A percentile compares a stretch with the other conserved stretches of the same genome.
Conservation (phyloP, 2,888 invertebrate genomes). For the Drosophila cognata region DNA sequence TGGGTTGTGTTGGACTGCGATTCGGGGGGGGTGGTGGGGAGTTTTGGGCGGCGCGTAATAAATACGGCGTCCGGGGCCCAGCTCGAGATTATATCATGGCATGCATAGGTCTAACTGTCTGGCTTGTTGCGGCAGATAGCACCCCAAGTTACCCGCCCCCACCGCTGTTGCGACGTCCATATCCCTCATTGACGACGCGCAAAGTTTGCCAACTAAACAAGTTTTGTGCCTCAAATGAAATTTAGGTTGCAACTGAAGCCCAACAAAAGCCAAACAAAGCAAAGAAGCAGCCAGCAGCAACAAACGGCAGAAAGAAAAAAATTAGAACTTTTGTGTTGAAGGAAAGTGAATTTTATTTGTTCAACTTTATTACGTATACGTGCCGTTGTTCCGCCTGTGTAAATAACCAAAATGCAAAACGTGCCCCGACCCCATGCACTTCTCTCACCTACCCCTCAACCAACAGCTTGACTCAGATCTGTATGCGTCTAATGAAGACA, state of each 20-base stretch:
- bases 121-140: slow-evolving; percentile 42
- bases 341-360: slow-evolving; percentile 81
- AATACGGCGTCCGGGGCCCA: slow-evolving; percentile 49
- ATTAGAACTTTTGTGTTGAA: slow-evolving; percentile 77
- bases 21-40: neutral
- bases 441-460: slow-evolving; percentile 13
- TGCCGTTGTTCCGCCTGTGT: slow-evolving; percentile 74
- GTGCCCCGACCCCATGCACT: slow-evolving; percentile 23
- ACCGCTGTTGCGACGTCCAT: slow-evolving; percentile 13
- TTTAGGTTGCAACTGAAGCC: slow-evolving; percentile 82
- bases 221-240: slow-evolving; percentile 81
- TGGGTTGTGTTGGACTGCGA: neutral
- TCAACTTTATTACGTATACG: slow-evolving; percentile 81
- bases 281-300: slow-evolving; percentile 49
- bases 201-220: slow-evolving; percentile 81
- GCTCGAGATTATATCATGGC: slow-evolving; percentile 76
- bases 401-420: slow-evolving; percentile 80
- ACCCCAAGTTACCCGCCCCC: neutral
- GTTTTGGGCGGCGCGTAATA: slow-evolving; percentile 61
- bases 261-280: slow-evolving; percentile 76
- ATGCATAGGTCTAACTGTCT: slow-evolving; percentile 70
- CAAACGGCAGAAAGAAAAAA: slow-evolving; percentile 53
- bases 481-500: slow-evolving; percentile 70
- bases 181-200: slow-evolving; percentile 76
- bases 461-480: slow-evolving; percentile 40